phyloP scores from a whole-genome alignment of 2,888 invertebrate species.

The Rhingia campestris region DNA sequence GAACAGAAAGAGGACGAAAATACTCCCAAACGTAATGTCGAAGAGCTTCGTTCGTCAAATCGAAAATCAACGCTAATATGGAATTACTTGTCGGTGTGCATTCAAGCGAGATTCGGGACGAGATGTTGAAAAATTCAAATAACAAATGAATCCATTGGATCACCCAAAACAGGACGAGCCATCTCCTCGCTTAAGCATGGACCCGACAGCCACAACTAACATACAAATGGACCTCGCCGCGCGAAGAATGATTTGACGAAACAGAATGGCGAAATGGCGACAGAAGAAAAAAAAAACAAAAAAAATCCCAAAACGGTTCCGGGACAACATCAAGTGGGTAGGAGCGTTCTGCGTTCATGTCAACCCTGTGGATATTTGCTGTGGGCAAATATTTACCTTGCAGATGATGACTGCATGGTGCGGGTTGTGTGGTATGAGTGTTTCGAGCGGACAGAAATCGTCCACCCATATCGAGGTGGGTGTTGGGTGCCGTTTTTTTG shows the following conservation, averaged over 20 bases:
- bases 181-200: slow-evolving; percentile 1
- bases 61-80: slow-evolving; percentile 67
- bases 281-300: slow-evolving; percentile 34
- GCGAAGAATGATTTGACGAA: slow-evolving; percentile 56
- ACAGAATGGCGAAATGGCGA: slow-evolving; percentile 29
- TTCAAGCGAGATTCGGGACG: slow-evolving; percentile 43
- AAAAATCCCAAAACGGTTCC: background rate
- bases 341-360: slow-evolving; percentile 18
- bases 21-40: slow-evolving; percentile 33
- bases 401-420: slow-evolving; percentile 50
- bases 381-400: slow-evolving; percentile 66
- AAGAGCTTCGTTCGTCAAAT: slow-evolving; percentile 57
- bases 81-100: slow-evolving; percentile 65
- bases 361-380: slow-evolving; percentile 65
- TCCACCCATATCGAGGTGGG: slow-evolving; percentile 20
- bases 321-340: background rate
- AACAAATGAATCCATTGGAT: slow-evolving; percentile 18
- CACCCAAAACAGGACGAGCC: slow-evolving; percentile 5
- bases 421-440: background rate
- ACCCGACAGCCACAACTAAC: slow-evolving; percentile 2
- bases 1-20: slow-evolving; percentile 4
- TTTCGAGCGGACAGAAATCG: slow-evolving; percentile 6
- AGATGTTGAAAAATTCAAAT: slow-evolving; percentile 54
- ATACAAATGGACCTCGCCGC: slow-evolving; percentile 55
- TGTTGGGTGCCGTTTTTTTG: background rate